Evolutionary conservation across 2,888 invertebrate genomes (phyloP).

Genomic region (Drosophila meridionalis): DNA sequence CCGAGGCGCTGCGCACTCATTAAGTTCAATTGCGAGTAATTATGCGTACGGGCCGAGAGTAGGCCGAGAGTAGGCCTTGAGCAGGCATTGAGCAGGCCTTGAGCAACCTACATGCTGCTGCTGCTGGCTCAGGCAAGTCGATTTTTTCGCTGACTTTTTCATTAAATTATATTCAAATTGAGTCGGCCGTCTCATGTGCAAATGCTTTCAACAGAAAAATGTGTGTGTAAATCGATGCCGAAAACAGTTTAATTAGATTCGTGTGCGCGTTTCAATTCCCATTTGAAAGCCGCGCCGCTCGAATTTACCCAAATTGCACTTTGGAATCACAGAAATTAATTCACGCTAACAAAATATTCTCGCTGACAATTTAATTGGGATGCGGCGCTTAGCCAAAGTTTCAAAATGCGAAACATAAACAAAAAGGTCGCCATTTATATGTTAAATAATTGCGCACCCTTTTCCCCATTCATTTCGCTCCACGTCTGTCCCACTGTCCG

Average conservation of each 20-base stretch:
- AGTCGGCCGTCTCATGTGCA: background rate
- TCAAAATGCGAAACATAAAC: slow-evolving; percentile 11
- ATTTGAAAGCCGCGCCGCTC: slow-evolving; percentile 24
- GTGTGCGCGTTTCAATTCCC: slow-evolving; percentile 2
- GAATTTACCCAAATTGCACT: slow-evolving; percentile 36
- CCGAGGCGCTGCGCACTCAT: slow-evolving; percentile 43
- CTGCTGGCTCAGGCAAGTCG: slow-evolving; percentile 26
- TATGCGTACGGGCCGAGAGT: slow-evolving; percentile 27
- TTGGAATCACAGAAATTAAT: slow-evolving; percentile 68
- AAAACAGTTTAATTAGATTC: slow-evolving; percentile 39
- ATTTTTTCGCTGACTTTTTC: background rate
- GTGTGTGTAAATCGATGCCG: background rate
- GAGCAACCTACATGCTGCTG: background rate
- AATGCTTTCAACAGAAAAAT: background rate
- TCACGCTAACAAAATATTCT: slow-evolving; percentile 56
- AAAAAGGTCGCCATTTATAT: slow-evolving; percentile 55
- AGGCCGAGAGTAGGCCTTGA: slow-evolving; percentile 21
- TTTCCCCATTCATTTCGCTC: slow-evolving; percentile 59
- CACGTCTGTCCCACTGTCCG: background rate
- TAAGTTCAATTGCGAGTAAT: slow-evolving; percentile 55
- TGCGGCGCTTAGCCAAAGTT: slow-evolving; percentile 22
- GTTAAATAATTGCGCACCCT: slow-evolving; percentile 67
- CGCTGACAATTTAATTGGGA: slow-evolving; percentile 73
- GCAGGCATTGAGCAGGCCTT: slow-evolving; percentile 39
- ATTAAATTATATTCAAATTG: slow-evolving; percentile 11